Percentiles rank a stretch among this genome's conserved stretches.
These are phyloP conservation scores for Pelosia muscerda DNA, from an alignment of 2,888 invertebrate genomes.

Conservation along the genomic window DNA sequence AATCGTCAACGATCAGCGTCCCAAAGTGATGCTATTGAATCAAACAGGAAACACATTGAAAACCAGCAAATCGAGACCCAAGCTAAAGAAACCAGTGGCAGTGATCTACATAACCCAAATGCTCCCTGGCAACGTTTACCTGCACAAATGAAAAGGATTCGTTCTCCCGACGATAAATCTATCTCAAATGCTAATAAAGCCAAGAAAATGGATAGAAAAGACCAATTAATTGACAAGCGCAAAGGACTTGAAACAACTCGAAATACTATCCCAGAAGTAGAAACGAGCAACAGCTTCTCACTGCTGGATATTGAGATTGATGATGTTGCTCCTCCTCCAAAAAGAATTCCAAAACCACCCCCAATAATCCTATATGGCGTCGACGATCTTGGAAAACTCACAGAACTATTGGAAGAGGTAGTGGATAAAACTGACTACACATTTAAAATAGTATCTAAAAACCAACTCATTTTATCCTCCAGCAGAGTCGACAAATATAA, in stretches of 20 bases:
- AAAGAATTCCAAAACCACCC: slow-evolving; percentile 13
- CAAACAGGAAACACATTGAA: too few species aligned
- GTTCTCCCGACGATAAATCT: too few species aligned
- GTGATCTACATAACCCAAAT: too few species aligned
- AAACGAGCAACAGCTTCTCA: slow-evolving; percentile 11
- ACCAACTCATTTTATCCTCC: background rate
- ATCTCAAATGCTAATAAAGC: background rate
- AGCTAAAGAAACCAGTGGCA: too few species aligned
- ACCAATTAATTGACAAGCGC: background rate
- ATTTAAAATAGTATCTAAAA: slow-evolving; percentile 3
- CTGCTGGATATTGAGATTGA: background rate
- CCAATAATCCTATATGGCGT: slow-evolving; percentile 1
- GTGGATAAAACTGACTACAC: background rate
- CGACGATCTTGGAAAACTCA: slow-evolving; percentile 4
- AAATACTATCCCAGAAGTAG: background rate
- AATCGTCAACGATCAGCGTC: too few species aligned
- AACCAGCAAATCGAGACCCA: too few species aligned
- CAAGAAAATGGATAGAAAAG: background rate
- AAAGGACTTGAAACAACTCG: background rate
- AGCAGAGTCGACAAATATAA: background rate
- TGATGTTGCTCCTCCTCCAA: background rate
- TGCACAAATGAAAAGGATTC: too few species aligned
- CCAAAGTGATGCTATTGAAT: too few species aligned
- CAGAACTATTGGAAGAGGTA: slow-evolving; percentile 3
- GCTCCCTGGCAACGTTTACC: too few species aligned